phyloP scores from a whole-genome alignment of 2,888 invertebrate species.

The Trachelus iudaicus region DNA sequence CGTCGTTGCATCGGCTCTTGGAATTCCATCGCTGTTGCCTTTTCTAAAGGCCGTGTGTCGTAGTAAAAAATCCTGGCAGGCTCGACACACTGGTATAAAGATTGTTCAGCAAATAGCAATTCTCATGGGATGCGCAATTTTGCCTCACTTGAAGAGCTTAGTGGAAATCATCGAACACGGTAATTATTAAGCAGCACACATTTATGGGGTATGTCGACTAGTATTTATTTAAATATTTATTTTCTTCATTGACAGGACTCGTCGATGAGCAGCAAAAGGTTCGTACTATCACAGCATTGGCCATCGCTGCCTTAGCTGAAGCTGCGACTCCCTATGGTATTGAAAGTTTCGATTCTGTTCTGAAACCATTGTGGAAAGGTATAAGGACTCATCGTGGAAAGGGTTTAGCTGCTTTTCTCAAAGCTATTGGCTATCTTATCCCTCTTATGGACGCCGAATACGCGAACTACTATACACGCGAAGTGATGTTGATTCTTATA shows the following conservation, averaged over 20 bases:
- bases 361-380: conserved; percentile 99
- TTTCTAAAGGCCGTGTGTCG: conserved; percentile 99
- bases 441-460: conserved; percentile 99
- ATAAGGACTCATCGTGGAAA: conserved; percentile 91
- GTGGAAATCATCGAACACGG: conserved; percentile 99
- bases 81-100: conserved; percentile 97
- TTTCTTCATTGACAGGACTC: conserved; percentile 70
- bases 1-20: conserved; percentile 99
- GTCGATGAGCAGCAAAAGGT: conserved; percentile 99
- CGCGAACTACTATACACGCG: conserved; percentile 98
- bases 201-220: not conserved
- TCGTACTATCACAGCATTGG: conserved; percentile 97
- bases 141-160: conserved; percentile 96
- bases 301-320: conserved; percentile 97
- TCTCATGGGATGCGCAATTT: conserved; percentile 98
- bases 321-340: conserved; percentile 99
- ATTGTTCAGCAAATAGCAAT: conserved; percentile 99
- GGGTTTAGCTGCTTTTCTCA: conserved; percentile 98
- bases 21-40: conserved; percentile 96
- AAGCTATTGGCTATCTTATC: conserved; percentile 99
- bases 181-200: conserved; percentile 52
- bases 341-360: conserved; percentile 98
- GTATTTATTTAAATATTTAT: not conserved
- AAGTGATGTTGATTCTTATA: conserved; percentile 98
- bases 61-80: conserved; percentile 99